A percentile compares a stretch with the other conserved stretches of the same genome.
phyloP scores from a whole-genome alignment of 30 jellyfish, hydroid and myxozoan species.

The Sanderia malayensis region DNA sequence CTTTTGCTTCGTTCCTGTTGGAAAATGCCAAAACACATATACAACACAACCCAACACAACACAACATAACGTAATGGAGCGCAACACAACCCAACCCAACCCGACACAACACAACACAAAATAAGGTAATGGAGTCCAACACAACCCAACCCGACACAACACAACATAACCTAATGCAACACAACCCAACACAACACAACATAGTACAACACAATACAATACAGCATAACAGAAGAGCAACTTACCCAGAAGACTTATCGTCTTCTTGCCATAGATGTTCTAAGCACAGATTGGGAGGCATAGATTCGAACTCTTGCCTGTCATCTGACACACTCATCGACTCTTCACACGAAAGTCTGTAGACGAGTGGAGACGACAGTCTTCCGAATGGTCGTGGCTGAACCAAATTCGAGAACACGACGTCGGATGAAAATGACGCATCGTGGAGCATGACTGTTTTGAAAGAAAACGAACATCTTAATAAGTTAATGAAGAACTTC shows the following conservation, averaged over 20 bases:
- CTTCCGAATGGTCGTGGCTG: conserved; percentile 40
- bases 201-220: no score
- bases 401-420: conserved; percentile 16
- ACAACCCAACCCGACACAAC: no score
- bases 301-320: conserved; percentile 81
- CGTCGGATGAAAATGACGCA: conserved; percentile 41
- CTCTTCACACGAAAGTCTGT: conserved; percentile 80
- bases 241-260: conserved; percentile 53
- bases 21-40: neutral
- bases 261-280: conserved; percentile 92
- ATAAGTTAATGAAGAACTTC: no score
- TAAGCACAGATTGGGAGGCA: conserved; percentile 88
- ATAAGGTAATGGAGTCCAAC: no score
- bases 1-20: conserved; percentile 42
- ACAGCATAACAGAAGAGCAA: no score
- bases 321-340: conserved; percentile 49
- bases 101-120: no score
- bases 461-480: neutral
- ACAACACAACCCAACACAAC: no score
- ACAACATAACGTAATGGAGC: no score
- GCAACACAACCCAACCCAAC: no score
- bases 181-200: no score
- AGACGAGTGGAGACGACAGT: conserved; percentile 64
- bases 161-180: no score
- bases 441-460: conserved; percentile 52